These are phyloP conservation scores for Pandemis corylana DNA, from an alignment of 2,888 invertebrate species.

Conservation along the genomic window DNA sequence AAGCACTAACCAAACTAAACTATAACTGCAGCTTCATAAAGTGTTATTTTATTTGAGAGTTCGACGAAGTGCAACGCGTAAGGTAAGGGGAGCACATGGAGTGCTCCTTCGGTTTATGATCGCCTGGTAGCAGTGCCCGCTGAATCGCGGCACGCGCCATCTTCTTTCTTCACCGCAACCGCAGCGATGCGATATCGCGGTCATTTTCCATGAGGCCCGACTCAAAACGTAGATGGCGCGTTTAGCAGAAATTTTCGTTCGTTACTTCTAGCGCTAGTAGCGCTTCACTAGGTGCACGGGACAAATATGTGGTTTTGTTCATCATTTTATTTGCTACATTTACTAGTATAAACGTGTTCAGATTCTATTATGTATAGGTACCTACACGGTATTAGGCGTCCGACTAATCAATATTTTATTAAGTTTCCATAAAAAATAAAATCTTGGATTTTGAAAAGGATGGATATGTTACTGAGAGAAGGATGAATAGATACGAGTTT, in stretches of 20 bases:
- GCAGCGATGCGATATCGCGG: conserved; percentile 27
- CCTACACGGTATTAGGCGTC: too few species aligned
- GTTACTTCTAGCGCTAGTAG: neutral
- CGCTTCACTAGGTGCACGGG: neutral
- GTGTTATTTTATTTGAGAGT: conserved; percentile 35
- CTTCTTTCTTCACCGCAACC: conserved; percentile 57
- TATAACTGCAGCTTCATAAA: conserved; percentile 39
- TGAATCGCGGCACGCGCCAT: conserved; percentile 80
- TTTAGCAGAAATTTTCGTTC: neutral
- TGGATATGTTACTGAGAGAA: too few species aligned
- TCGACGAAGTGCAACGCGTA: conserved; percentile 37
- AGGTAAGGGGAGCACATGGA: conserved; percentile 44
- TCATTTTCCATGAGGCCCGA: neutral
- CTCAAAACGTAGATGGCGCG: neutral
- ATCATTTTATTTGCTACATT: too few species aligned
- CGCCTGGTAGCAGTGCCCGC: conserved; percentile 74
- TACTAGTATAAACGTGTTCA: too few species aligned
- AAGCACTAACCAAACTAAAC: conserved; percentile 47
- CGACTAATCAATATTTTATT: too few species aligned
- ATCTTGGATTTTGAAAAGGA: too few species aligned
- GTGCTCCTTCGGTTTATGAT: conserved; percentile 52
- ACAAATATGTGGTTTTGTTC: neutral
- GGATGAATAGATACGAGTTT: too few species aligned
- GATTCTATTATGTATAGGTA: too few species aligned
- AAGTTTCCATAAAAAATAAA: too few species aligned